Evolutionary conservation across 2,113 vertebrate genomes (phyloP), one percentile per base, ranked within the genome.

Genomic region (Zonotrichia leucophrys): DNA sequence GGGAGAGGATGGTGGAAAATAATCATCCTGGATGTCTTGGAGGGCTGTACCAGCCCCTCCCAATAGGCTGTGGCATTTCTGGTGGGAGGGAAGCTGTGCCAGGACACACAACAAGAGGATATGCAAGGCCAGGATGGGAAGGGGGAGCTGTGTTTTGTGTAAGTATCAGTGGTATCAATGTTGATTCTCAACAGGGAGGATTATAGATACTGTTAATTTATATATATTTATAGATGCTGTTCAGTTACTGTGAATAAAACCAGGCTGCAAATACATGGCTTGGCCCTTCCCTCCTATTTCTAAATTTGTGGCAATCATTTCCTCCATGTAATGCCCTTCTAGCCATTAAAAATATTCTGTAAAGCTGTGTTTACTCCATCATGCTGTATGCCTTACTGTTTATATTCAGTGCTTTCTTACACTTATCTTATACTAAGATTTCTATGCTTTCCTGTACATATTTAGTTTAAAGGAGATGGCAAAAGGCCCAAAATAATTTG

Each of bases 81-180:
- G 15, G 18, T 59, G n/a, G 52, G 11, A 49, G 21, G 31, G 53
- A 27, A 16, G 46, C 28, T 27, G 22, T 1, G 2, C 9, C 1
- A 0, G 25, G 6, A 15, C 0, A 0, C 10, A 4, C 0, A 0
- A 17, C 0, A 1, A 42, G 41, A 72, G 31, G 42, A 44, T 11
- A 3, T 15, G 12, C 1, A 3, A 44, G 1, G 8, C 14, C 1
- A 4, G 11, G 22, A 3, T 50, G 17, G 39, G 37, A 23, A 41
- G 0, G 1, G 21, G 13, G 24, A 77, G 27, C 12, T 2, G 1
- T 6, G 2, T 15, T n/a, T 70, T 74, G 12, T 44, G 9, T 33
- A 23, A 67, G 1, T 35, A 20, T 68, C 2, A 4, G 5, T 58
- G 27, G 9, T 49, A 28, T 31, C 55, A 20, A 25, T 55, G 23